A percentile compares a stretch with the other conserved stretches of the same genome.
Conservation (phyloP, 2,797 vertebrate genomes). For the Tragelaphus oryx region DNA sequence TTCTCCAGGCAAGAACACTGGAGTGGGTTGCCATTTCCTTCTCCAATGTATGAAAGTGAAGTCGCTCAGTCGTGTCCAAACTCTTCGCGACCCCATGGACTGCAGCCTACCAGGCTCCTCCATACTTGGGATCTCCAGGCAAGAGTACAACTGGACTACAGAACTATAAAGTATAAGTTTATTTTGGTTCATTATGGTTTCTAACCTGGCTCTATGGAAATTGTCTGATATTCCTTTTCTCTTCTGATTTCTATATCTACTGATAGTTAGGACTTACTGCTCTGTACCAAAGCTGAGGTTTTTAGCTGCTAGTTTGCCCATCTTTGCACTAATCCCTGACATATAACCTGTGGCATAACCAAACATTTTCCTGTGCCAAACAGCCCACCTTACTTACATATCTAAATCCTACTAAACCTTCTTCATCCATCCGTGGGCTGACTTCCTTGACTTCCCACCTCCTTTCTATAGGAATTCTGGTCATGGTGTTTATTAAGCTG, state of each 20-base stretch:
- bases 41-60: too few relatives aligned
- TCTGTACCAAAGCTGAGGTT: neutral
- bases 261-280: neutral
- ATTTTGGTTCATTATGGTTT: neutral
- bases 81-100: too few relatives aligned
- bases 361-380: neutral
- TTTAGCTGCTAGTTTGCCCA: neutral
- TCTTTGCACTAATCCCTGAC: neutral
- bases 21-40: too few relatives aligned
- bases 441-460: neutral
- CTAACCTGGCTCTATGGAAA: neutral
- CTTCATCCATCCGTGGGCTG: neutral
- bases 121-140: too few relatives aligned
- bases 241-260: neutral
- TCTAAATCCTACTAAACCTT: neutral
- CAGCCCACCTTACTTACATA: neutral
- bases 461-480: neutral
- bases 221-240: neutral
- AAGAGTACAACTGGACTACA: neutral
- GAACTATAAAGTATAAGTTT: neutral
- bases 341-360: neutral
- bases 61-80: accelerated
- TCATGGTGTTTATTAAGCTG: neutral
- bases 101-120: too few relatives aligned
- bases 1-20: too few relatives aligned